Conservation (phyloP, 2,797 vertebrate genomes). For the Chaetophractus vellerosus region DNA sequence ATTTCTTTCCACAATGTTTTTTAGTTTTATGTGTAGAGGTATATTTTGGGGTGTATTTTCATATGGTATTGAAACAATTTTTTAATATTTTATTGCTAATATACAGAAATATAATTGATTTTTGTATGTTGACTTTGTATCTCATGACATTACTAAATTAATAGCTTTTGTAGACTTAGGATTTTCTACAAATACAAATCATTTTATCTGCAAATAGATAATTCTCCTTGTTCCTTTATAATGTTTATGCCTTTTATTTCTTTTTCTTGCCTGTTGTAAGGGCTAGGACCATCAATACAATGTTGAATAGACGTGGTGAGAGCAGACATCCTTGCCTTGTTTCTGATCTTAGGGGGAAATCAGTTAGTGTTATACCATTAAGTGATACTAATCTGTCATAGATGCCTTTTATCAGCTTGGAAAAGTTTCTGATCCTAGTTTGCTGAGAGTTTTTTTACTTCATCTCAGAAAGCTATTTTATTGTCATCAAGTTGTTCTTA, state of each 20-base stretch:
- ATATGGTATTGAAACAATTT: not conserved
- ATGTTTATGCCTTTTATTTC: not conserved
- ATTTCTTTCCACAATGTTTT: not conserved
- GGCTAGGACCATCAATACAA: not conserved
- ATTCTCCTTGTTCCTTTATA: not conserved
- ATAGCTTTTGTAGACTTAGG: not conserved
- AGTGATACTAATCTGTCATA: not conserved
- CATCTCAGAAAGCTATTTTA: not conserved
- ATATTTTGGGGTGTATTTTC: conserved; percentile 5
- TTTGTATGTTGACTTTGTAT: conserved; percentile 4
- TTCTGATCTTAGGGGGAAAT: not conserved
- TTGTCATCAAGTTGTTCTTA: not conserved
- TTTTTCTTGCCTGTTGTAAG: not conserved
- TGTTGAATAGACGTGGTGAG: not conserved
- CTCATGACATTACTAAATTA: not conserved
- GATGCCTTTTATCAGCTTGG: not conserved
- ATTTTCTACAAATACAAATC: not conserved
- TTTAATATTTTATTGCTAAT: not conserved
- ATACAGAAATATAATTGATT: conserved; percentile 29
- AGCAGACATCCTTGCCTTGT: not conserved
- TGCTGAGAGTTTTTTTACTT: not conserved
- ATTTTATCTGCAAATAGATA: not conserved
- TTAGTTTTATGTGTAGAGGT: conserved; percentile 1
- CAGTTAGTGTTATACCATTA: not conserved
- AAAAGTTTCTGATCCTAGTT: not conserved